Conservation (phyloP, 2,797 vertebrate genomes). For the Streptopelia turtur region DNA sequence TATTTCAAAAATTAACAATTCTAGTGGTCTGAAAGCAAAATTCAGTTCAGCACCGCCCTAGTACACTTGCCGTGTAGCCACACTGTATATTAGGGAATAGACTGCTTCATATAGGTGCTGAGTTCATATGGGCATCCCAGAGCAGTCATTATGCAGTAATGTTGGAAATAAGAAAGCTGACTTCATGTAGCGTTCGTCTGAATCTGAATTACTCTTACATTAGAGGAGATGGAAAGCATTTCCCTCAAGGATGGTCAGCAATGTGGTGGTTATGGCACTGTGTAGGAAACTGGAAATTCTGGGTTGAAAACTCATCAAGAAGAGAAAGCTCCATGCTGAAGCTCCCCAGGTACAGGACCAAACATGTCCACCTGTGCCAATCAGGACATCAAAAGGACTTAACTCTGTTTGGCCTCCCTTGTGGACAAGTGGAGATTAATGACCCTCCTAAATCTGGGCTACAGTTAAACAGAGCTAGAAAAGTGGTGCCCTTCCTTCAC, state of each 20-base stretch:
- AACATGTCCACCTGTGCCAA: not conserved
- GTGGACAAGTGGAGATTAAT: not conserved
- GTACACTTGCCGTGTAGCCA: not conserved
- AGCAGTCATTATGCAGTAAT: not conserved
- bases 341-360: not conserved
- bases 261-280: not conserved
- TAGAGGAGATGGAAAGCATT: conserved; percentile 4
- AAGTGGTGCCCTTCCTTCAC: not conserved
- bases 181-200: not conserved
- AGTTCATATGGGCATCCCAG: not conserved
- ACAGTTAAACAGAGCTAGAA: not conserved
- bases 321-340: not conserved
- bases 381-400: not conserved
- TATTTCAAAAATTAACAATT: not conserved
- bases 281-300: not conserved
- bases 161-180: not conserved
- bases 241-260: not conserved
- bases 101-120: not conserved
- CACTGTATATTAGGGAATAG: not conserved
- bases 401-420: not conserved
- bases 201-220: not conserved
- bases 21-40: not conserved
- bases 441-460: not conserved
- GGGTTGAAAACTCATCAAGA: not conserved
- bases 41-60: not conserved